phyloP scores from a whole-genome alignment of 2,797 vertebrate genomes.

The Lates japonicus region DNA sequence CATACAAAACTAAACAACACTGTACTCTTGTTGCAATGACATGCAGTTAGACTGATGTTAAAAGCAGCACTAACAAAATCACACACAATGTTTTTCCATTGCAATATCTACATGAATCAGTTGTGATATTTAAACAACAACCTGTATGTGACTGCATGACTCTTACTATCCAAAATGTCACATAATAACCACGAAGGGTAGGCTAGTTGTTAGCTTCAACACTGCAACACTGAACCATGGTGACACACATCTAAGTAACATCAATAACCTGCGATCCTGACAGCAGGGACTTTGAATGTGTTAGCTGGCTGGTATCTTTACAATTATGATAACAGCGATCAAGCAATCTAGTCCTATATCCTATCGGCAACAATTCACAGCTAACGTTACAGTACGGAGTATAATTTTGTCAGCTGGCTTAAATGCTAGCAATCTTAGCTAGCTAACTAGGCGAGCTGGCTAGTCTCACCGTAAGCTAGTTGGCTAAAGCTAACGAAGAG shows the following conservation, averaged over 20 bases:
- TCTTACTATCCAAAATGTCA: neutral
- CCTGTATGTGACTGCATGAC: neutral
- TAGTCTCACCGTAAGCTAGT: constrained; percentile 58
- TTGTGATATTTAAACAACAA: neutral
- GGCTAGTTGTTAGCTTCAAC: constrained; percentile 10
- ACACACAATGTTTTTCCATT: neutral
- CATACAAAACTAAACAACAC: neutral
- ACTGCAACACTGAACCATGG: neutral
- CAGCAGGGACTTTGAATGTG: constrained; percentile 25
- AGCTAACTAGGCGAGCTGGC: constrained; percentile 50
- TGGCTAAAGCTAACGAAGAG: constrained; percentile 64
- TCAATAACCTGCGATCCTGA: constrained; percentile 19
- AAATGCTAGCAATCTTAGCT: constrained; percentile 35
- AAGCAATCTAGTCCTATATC: neutral
- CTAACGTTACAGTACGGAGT: neutral
- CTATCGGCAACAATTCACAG: neutral
- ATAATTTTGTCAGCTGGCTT: constrained; percentile 23
- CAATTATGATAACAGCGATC: neutral
- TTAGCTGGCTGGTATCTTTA: neutral
- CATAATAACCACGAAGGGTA: neutral
- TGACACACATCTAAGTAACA: neutral
- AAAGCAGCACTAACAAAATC: neutral
- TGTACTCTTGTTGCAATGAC: neutral
- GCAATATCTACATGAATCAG: neutral
- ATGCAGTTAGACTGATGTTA: neutral